Evolutionary conservation across 2,113 vertebrate species (phyloP), one percentile per base, ranked within the genome.

Genomic region (Chloroceryle aenea): DNA sequence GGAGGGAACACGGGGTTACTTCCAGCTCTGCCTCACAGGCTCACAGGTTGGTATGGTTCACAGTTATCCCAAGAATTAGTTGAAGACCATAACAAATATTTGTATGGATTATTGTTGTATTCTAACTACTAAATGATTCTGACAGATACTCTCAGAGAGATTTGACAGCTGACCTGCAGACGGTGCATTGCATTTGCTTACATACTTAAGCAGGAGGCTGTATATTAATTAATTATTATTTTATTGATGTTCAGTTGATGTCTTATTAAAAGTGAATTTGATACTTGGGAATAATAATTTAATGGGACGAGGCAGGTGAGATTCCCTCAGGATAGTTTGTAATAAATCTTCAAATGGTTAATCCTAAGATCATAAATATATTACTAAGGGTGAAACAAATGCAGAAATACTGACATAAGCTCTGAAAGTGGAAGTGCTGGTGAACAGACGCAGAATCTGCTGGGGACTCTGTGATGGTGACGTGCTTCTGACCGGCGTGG

Each of bases 191-290:
- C 4, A 0, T 89, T 87, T 85, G 64, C 83, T 79, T 85, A 61
- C 40, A 29, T 68, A 40, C 23, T 74, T 83, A 58, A 84, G 34
- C 15, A 43, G 45, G 42, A 96, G 80, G 59, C 40, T 76, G 48
- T 8, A 61, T 77, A 92, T 92, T 82, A 91, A 92, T 95, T 89
- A 55, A 92, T 97, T 89, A 87, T 95, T 95, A 90, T 93, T 96
- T 93, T 92, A 95, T 94, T 94, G 89, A 84, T 93, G 75, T 90
- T 94, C 93, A 52, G 78, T 91, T 94, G 96, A 97, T 95, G 93
- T 91, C 91, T 96, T 93, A 92, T 92, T 93, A 96, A 95, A 91
- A 90, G 91, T 96, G 93, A 96, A 96, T 95, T 92, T 90, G 91
- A 50, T 96, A 88, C 85, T 97, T 91, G 88, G 81, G 91, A 94